phyloP scores from a whole-genome alignment of 1,140 invertebrate genomes.

The Sminthurinus signatus region DNA sequence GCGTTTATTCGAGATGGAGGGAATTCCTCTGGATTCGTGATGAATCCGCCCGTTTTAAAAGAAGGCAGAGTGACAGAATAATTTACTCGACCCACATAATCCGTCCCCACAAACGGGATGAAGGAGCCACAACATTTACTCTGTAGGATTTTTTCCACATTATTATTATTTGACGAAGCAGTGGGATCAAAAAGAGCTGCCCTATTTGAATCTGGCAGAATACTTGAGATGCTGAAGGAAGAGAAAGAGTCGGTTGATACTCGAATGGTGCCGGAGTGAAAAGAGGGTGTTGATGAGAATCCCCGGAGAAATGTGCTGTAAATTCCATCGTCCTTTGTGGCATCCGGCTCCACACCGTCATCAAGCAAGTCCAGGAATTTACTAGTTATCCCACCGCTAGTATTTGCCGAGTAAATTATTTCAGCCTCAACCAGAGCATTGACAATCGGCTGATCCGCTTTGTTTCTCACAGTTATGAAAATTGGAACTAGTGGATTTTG shows the following conservation, averaged over 20 bases:
- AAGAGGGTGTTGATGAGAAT: conserved; percentile 2
- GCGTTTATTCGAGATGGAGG: conserved; percentile 23
- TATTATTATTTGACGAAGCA: too few relatives aligned
- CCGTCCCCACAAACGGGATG: not conserved
- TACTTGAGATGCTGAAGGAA: not conserved
- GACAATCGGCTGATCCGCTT: conserved; percentile 15
- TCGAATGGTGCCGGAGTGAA: conserved; percentile 17
- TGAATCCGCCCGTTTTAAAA: conserved; percentile 20
- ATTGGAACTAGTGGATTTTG: not conserved
- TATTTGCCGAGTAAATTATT: conserved; percentile 7
- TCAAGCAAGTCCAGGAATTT: not conserved
- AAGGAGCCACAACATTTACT: conserved; percentile 29
- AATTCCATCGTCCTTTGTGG: conserved; percentile 23
- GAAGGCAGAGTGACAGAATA: conserved; percentile 12
- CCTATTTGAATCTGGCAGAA: not conserved
- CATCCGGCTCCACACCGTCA: conserved; percentile 24
- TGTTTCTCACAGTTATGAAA: not conserved
- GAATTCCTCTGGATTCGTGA: not conserved
- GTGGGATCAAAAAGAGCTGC: conserved; percentile 20
- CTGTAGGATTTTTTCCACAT: not conserved
- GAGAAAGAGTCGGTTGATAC: not conserved
- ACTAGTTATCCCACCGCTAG: not conserved
- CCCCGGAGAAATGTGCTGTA: conserved; percentile 18
- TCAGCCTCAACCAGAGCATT: conserved; percentile 11
- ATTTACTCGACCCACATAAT: not conserved